Evolutionary conservation across 2,888 invertebrate genomes (phyloP).

Genomic region (Tolmerus cingulatus): DNA sequence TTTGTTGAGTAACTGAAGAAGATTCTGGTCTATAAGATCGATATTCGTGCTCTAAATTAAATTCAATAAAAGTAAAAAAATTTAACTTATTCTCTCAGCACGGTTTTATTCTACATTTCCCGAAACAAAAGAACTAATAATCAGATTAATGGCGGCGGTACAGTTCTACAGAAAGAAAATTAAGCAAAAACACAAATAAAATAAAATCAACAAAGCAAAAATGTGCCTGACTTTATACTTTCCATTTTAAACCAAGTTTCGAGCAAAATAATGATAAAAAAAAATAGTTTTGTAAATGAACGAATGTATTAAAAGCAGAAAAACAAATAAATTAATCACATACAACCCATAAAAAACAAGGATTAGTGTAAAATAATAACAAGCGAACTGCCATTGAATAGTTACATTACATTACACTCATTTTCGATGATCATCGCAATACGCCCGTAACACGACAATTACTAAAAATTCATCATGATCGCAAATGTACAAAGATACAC

Average conservation of each 20-base stretch:
- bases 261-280: background rate
- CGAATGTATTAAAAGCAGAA: background rate
- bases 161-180: background rate
- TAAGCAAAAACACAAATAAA: background rate
- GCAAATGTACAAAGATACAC: constrained; percentile 9
- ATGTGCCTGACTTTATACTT: constrained; percentile 30
- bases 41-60: background rate
- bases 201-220: background rate
- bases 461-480: constrained; percentile 6
- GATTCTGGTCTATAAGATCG: background rate
- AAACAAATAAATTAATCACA: background rate
- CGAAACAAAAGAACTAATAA: background rate
- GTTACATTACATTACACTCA: background rate
- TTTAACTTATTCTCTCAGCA: background rate
- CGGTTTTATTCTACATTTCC: background rate
- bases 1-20: no score
- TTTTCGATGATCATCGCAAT: background rate
- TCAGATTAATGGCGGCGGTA: background rate
- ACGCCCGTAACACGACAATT: background rate
- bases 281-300: constrained; percentile 3
- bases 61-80: background rate
- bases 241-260: constrained; percentile 1
- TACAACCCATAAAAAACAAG: background rate
- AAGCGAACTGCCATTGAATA: constrained; percentile 31
- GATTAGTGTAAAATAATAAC: background rate